Percentiles rank a stretch among this genome's conserved stretches.
These are phyloP conservation scores for Mya arenaria DNA, from an alignment of 1,140 invertebrate species.

Conservation along the genomic window DNA sequence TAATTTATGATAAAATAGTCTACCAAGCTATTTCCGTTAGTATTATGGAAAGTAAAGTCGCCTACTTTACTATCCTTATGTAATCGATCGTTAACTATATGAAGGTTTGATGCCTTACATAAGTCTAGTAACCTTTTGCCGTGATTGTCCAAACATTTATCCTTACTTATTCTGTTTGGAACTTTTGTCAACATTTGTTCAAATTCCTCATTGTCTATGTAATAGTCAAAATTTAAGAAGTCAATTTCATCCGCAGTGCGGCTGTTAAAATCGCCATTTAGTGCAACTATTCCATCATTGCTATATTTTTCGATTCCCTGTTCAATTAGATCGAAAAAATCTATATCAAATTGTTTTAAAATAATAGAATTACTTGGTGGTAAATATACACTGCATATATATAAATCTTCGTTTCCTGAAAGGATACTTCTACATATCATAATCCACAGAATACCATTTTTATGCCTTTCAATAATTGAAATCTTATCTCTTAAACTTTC, in stretches of 20 bases:
- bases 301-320: slow-evolving; percentile 32
- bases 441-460: slow-evolving; percentile 17
- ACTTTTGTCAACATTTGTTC: no score
- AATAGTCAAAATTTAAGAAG: slow-evolving; percentile 12
- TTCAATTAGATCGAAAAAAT: slow-evolving; percentile 27
- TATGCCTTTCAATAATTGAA: slow-evolving; percentile 12
- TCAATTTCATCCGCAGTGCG: not conserved
- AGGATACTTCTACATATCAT: not conserved
- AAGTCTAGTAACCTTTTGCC: no score
- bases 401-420: not conserved
- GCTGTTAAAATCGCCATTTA: slow-evolving; percentile 17
- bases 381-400: slow-evolving; percentile 13
- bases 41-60: no score
- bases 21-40: no score
- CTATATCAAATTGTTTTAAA: not conserved
- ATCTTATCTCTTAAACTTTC: slow-evolving; percentile 3
- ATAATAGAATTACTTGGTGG: slow-evolving; percentile 2
- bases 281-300: not conserved
- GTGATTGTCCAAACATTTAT: no score
- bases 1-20: no score
- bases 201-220: not conserved
- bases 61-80: no score
- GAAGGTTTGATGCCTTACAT: no score
- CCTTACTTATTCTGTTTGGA: no score
- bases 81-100: no score